Evolutionary conservation across 2,797 vertebrate genomes (phyloP), one percentile per base, ranked within the genome.

Genomic region (Eidolon dupreanum): DNA sequence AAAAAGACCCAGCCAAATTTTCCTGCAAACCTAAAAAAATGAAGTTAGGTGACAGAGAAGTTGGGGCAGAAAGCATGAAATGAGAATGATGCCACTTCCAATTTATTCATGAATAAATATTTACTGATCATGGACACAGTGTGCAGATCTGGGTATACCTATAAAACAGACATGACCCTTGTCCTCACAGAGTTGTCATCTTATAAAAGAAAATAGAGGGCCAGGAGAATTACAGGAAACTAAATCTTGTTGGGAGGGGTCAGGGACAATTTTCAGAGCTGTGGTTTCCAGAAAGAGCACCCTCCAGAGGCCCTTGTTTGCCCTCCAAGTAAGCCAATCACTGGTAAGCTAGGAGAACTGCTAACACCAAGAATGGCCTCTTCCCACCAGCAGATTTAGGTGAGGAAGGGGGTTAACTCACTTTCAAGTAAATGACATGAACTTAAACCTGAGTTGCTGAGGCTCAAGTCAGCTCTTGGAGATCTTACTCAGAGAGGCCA

Each of bases 1-100:
- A 88, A 99, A 99, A 26, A 99, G 98, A 93, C 99, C 99, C 68
- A 99, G 98, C 99, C 99, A 99, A 24, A 99, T 99, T 97, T 99
- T 99, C 96, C 99, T 99, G 95, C 99, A 99, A 9, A 99, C 99
- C 99, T 99, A 93, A 31, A 74, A 33, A 70, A 28, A 57, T 8
- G 1, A 15, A 61, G 20, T 8, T 5, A 41, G 38, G 26, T 11
- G 26, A 75, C 51, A 87, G n/a, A 93, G 73, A 59, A 79, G 70
- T 31, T 92, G 73, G 49, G 78, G 70, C 55, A 92, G 24, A 88
- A 55, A 55, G 55, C 16, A 43, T 15, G 38, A 38, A 63, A 55
- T 68, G 26, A 55, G 65, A 84, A 71, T 7, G 15, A 51, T 5
- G 33, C 5, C 24, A 68, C 41, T 20, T 59, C 46, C 11, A 55